Conservation (phyloP, 2,797 vertebrate species). For the Neomorphus geoffroyi region DNA sequence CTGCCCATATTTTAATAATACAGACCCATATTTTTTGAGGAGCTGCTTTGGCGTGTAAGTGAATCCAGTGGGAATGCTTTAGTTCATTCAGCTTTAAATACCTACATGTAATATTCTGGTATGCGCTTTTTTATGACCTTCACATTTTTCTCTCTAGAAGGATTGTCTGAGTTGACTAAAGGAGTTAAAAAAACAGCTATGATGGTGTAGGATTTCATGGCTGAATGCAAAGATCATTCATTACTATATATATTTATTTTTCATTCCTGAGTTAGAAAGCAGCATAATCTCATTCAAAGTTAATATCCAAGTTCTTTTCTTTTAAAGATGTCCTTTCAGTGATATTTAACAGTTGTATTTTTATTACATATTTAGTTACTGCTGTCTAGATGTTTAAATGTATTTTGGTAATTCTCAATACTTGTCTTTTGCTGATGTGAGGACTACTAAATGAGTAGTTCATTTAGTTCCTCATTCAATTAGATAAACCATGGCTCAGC, state of each 20-base stretch:
- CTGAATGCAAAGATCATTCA: background rate
- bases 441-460: background rate
- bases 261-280: background rate
- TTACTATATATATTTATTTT: background rate
- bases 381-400: background rate
- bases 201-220: background rate
- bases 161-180: background rate
- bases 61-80: background rate
- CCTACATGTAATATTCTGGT: background rate
- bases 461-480: background rate
- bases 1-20: background rate
- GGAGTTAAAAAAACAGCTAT: conserved; percentile 3
- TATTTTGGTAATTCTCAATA: background rate
- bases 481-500: background rate
- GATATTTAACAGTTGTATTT: background rate
- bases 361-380: background rate
- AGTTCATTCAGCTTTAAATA: background rate
- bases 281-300: background rate
- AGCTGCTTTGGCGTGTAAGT: background rate
- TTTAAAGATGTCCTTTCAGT: background rate
- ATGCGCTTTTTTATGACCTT: conserved; percentile 3
- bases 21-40: background rate
- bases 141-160: conserved; percentile 16
- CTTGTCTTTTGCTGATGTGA: background rate
- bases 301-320: background rate